Base-by-base conservation (phyloP, 1,140 invertebrate species). In the Hetaerina americana region DNA sequence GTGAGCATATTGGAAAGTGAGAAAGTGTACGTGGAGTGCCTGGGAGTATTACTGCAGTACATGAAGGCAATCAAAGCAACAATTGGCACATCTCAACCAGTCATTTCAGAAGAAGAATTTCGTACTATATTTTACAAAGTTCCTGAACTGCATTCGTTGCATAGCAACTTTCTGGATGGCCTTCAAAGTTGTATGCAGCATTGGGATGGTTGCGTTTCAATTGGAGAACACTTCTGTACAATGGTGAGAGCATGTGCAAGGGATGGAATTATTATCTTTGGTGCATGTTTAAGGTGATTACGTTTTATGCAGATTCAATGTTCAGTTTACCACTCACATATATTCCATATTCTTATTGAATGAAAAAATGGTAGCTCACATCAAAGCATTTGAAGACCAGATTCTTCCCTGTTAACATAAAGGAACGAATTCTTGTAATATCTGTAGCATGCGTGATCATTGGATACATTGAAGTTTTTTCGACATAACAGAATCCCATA, bases 121-220 rank as follows among this genome's bases (percentile, higher is more conserved):
- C 89, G 90, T 69, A 92, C 90, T 10, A 95, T 97, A 79, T 97
- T 97, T 81, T 95, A 92, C 77, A 94, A 95, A 80, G 94, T 97
- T 79, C 92, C 93, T 0, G 92, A 96, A 76, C 81, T 97, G 18
- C 89, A 93, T 77, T 84, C 86, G 22, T 82, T 93, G 31, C 95
- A 97, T 81, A 86, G 89, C 72, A 88, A 87, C 72, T 96, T 97
- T 81, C 83, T 95, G 10, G 86, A 89, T 66, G 88, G 88, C 28
- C 82, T 96, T 2, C 78, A 82, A 78, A 68, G 18, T 18, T 57
- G 91, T 72, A 83, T 87, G n/a, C 84, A 88, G 24, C 88, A 87
- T 68, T 92, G 89, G 86, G 89, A 92, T 77, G 86, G 80, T 29
- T 83, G 86, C 80, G 81, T 86, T 77, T 77, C 82, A 26, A 90